Base-by-base conservation (phyloP, 2,113 vertebrate genomes). In the Phyllostomus discolor region DNA sequence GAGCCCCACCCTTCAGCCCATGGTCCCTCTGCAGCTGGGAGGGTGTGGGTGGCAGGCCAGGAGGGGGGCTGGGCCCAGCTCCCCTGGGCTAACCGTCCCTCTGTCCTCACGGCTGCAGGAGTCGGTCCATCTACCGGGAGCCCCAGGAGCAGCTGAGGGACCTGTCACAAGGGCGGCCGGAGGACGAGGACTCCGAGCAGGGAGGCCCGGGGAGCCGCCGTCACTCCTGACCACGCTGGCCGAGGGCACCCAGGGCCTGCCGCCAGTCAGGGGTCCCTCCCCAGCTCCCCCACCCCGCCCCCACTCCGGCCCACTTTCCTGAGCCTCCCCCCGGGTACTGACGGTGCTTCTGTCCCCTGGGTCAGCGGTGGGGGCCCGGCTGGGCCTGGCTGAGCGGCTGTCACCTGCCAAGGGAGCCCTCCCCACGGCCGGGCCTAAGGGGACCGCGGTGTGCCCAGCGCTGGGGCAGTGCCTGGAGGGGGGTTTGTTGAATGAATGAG, bases 71-170 rank as follows among this genome's bases (percentile, higher is more conserved):
- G 17, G 66, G 69, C 76, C 35, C 43, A 1, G 64, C 67, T 64
- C 10, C 24, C 22, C 0, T n/a, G 26, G 10, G 41, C 9, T 1
- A 59, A 59, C n/a, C 35, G 22, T 20, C 22, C 3, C 46, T 64
- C 52, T 72, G 28, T 52, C 28, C 17, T 54, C 14, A 0, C 16
- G 28, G 31, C 28, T 10, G 2, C 62, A 98, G 97, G 94, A 52
- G 52, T 7, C 95, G 64, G 14, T 52, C 24, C 0, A 48, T 5
- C 85, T 97, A 97, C 82, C 48, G 19, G 50, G 48, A 81, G 88
- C 95, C 97, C 0, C 4, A 66, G 2, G 69, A 96, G 57, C 80
- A 95, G 90, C 16, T 26, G 46, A 46, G 0, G n/a, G 88, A 97
- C 20, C 33, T 76, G 10, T 26, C 88, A 26, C 22, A 73, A 26